These are phyloP conservation scores for Archaeoteleia sp. DNA, from an alignment of 2,888 invertebrate species.

Conservation along the genomic window DNA sequence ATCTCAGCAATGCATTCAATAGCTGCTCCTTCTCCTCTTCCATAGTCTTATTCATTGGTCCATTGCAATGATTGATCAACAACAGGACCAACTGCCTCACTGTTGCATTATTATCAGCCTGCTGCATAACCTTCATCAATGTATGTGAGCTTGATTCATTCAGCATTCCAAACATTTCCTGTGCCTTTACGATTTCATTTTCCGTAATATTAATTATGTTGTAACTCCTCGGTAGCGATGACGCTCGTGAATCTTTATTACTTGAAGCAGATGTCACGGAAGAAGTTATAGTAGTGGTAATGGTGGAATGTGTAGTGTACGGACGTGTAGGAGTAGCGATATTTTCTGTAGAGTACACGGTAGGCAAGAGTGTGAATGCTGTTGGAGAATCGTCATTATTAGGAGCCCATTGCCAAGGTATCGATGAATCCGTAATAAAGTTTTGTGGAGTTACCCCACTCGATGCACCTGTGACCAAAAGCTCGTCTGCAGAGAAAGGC, in stretches of 20 bases:
- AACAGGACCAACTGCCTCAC: slow-evolving; percentile 84
- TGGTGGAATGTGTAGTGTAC: slow-evolving; percentile 66
- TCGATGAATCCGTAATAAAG: slow-evolving; percentile 64
- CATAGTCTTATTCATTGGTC: slow-evolving; percentile 82
- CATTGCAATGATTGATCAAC: slow-evolving; percentile 86
- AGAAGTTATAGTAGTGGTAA: slow-evolving; percentile 67
- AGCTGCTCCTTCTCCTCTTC: slow-evolving; percentile 83
- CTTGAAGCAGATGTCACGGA: slow-evolving; percentile 59
- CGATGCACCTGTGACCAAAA: slow-evolving; percentile 57
- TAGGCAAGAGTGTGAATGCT: slow-evolving; percentile 68
- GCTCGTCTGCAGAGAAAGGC: slow-evolving; percentile 49
- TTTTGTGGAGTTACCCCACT: slow-evolving; percentile 65
- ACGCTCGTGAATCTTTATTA: slow-evolving; percentile 24
- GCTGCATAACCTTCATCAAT: slow-evolving; percentile 87
- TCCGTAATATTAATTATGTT: slow-evolving; percentile 79
- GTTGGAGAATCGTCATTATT: slow-evolving; percentile 68
- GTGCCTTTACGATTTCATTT: slow-evolving; percentile 82
- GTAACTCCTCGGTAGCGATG: slow-evolving; percentile 61
- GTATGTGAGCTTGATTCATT: slow-evolving; percentile 85
- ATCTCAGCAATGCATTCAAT: slow-evolving; percentile 82
- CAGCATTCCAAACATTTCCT: slow-evolving; percentile 84
- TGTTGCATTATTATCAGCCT: slow-evolving; percentile 85
- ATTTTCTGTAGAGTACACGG: slow-evolving; percentile 58
- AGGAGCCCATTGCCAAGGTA: slow-evolving; percentile 64
- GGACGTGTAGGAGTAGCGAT: slow-evolving; percentile 64